These are phyloP conservation scores for Colaptes auratus DNA, from an alignment of 2,113 vertebrate species.

Conservation along the genomic window DNA sequence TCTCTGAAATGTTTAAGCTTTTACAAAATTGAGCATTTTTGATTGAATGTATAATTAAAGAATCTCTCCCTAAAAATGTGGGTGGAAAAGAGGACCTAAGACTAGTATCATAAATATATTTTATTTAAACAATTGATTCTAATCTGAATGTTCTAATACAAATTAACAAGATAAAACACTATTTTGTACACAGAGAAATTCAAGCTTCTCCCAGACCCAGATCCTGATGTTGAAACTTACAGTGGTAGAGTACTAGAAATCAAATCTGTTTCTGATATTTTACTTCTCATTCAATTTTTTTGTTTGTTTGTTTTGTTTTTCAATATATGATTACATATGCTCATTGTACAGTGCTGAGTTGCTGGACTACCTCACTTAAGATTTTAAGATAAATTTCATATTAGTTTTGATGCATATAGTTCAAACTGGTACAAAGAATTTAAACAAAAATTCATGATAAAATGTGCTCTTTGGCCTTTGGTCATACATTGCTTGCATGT, in stretches of 20 bases:
- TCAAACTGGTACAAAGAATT: not conserved
- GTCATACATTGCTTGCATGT: conserved; percentile 50
- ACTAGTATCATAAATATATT: conserved; percentile 15
- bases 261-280: conserved; percentile 69
- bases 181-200: conserved; percentile 82
- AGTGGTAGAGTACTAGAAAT: conserved; percentile 87
- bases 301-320: conserved; percentile 24
- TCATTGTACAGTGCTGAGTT: conserved; percentile 69
- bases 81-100: conserved; percentile 30
- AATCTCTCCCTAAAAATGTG: not conserved
- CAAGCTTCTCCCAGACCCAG: conserved; percentile 81
- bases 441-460: not conserved
- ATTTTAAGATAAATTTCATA: not conserved
- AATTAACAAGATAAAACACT: conserved; percentile 73
- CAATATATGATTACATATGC: conserved; percentile 42
- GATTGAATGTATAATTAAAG: not conserved
- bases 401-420: not conserved
- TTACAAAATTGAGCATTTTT: not conserved
- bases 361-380: not conserved
- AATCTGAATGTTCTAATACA: conserved; percentile 50
- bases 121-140: conserved; percentile 59
- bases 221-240: conserved; percentile 81
- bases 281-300: conserved; percentile 58
- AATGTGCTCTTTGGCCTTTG: conserved; percentile 1
- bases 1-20: not conserved